These are phyloP conservation scores for Macroglossus sobrinus DNA, from an alignment of 2,113 vertebrate species.

Conservation along the genomic window DNA sequence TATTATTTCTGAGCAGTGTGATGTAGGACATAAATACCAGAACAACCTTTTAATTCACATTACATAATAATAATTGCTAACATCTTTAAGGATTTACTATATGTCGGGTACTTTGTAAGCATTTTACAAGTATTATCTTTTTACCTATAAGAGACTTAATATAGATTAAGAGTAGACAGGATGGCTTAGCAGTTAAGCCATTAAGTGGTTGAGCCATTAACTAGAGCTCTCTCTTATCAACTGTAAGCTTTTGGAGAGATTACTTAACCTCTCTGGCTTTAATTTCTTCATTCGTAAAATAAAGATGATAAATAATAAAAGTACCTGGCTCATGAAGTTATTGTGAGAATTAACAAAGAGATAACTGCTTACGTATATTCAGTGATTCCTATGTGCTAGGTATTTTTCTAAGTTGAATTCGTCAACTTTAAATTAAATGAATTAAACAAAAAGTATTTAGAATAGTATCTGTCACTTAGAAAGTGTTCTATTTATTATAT, in stretches of 20 bases:
- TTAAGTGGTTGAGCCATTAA: not conserved
- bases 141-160: not conserved
- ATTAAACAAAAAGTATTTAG: not conserved
- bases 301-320: not conserved
- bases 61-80: not conserved
- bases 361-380: not conserved
- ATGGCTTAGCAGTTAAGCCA: not conserved
- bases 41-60: slow-evolving; percentile 1
- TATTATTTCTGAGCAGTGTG: slow-evolving; percentile 11
- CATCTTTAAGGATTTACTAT: not conserved
- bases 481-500: not conserved
- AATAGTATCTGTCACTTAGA: not conserved
- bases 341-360: not conserved
- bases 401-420: not conserved
- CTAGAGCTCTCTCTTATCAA: not conserved
- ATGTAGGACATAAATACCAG: not conserved
- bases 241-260: not conserved
- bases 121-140: not conserved
- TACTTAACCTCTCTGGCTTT: not conserved
- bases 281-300: not conserved
- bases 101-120: not conserved
- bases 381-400: not conserved
- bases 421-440: not conserved
- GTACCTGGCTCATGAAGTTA: not conserved
- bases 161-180: not conserved